These are phyloP conservation scores for Pachyramphus minor DNA, from an alignment of 2,113 vertebrate species.

Conservation along the genomic window DNA sequence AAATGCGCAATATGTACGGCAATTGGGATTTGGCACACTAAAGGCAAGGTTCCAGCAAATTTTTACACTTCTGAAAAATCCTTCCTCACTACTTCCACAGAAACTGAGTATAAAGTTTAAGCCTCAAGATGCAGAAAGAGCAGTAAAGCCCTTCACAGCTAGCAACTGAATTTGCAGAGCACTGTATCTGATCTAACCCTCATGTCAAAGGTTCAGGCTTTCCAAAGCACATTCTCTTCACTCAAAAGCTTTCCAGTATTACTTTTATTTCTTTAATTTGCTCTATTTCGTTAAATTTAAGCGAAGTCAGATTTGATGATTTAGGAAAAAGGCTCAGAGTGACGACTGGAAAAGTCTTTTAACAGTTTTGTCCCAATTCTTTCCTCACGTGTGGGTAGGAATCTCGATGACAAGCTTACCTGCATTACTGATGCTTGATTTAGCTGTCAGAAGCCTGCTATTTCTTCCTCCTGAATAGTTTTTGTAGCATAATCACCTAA, in stretches of 20 bases:
- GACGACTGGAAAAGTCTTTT: neutral
- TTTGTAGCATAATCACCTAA: constrained; percentile 13
- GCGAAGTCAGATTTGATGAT: neutral
- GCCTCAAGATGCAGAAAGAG: neutral
- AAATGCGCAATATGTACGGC: neutral
- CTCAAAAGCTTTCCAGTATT: neutral
- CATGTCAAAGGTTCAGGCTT: neutral
- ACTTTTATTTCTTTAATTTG: constrained; percentile 8
- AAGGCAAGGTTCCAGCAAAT: neutral
- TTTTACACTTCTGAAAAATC: neutral
- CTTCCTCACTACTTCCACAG: neutral
- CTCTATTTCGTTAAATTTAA: neutral
- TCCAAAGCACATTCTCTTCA: neutral
- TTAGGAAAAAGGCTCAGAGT: neutral
- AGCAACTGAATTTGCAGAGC: neutral
- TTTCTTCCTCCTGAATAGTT: constrained; percentile 1
- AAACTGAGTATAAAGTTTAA: neutral
- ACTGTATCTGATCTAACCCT: neutral
- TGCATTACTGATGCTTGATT: constrained; percentile 3
- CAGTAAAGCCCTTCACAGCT: neutral
- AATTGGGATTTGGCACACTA: neutral
- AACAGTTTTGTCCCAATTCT: neutral
- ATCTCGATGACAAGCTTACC: neutral
- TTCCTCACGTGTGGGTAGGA: neutral
- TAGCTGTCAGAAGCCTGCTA: neutral